Base-by-base conservation (phyloP, 2,888 invertebrate species). In the Alviniconcha strummeri region DNA sequence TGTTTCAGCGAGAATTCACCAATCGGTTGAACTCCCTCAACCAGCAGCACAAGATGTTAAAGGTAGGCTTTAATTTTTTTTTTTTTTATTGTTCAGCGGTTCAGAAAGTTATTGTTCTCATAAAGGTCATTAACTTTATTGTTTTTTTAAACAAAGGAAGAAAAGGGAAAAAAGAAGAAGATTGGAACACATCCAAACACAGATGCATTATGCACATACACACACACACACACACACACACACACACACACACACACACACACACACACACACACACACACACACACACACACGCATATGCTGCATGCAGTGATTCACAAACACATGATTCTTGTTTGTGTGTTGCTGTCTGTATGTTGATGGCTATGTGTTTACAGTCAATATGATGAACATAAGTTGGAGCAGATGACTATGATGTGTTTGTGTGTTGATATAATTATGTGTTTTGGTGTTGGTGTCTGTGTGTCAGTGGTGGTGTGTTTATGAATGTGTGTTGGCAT, bases 11-110 rank as follows among this genome's bases (percentile, higher is more conserved):
- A 54, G 86, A 86, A 69, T 84, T 84, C 5, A 79, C 80, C 52
- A 86, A 84, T 17, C 81, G 86, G 55, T 74, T 86, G 11, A 86
- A 86, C 19, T 86, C 86, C n/a, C 74, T 84, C 56, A 86, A 84
- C 67, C 86, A 86, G 67, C 84, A 86, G 64, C 82, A 86, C 64
- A 84, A 79, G 13, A 84, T 86, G 86, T 54, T 86, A 9, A 84
- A 84, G 86, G 86, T 86, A 69, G 81, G 81, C 17, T 19, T 74
- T 75, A 75, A 19, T 76, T 15, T 52, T 7, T 67, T 69, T 8
- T 64, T 15, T 64, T 64, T 64, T 64, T 64, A 1, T 64, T 13
- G 1, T 64, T 64, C 64, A 3, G 15, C 64, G 1, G 64, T 9
- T 64, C 9, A 64, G 9, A 64, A 64, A 9, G 15, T 9, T 64